Percentiles rank a stretch among this genome's conserved stretches.
phyloP scores from a whole-genome alignment of 1,140 invertebrate species.

The Heterodera carotae region DNA sequence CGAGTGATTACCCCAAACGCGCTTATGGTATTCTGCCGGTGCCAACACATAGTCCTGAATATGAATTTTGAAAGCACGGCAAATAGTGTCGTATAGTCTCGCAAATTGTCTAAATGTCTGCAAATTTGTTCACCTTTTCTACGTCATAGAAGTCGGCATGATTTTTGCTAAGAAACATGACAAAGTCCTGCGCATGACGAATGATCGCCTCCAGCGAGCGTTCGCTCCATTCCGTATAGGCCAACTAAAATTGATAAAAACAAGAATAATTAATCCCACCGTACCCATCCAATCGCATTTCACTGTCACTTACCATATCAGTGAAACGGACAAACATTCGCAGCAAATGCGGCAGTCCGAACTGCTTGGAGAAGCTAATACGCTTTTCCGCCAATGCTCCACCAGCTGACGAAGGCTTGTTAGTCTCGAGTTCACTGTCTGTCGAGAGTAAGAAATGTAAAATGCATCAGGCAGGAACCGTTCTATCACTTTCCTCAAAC shows the following conservation, averaged over 20 bases:
- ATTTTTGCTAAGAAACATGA: slow-evolving; percentile 40
- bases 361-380: slow-evolving; percentile 40
- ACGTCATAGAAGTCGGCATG: slow-evolving; percentile 36
- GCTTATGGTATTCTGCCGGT: slow-evolving; percentile 39
- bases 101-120: too few species aligned
- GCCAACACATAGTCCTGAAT: slow-evolving; percentile 36
- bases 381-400: slow-evolving; percentile 28
- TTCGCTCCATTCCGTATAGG: slow-evolving; percentile 37
- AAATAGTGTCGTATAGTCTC: too few species aligned
- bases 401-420: neutral
- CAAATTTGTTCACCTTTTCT: slow-evolving; percentile 22
- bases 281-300: too few species aligned
- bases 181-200: slow-evolving; percentile 44
- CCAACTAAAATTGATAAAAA: slow-evolving; percentile 10
- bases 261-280: neutral
- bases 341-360: slow-evolving; percentile 38
- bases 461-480: too few species aligned
- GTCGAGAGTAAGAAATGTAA: neutral
- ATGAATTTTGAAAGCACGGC: too few species aligned
- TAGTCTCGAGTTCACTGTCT: slow-evolving; percentile 13
- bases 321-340: slow-evolving; percentile 44
- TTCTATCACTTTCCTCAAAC: too few species aligned
- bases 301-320: slow-evolving; percentile 36
- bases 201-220: slow-evolving; percentile 43
- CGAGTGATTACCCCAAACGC: slow-evolving; percentile 37